Evolutionary conservation across 2,113 vertebrate genomes (phyloP), one percentile per base, ranked within the genome.

Genomic region (Ondatra zibethicus): DNA sequence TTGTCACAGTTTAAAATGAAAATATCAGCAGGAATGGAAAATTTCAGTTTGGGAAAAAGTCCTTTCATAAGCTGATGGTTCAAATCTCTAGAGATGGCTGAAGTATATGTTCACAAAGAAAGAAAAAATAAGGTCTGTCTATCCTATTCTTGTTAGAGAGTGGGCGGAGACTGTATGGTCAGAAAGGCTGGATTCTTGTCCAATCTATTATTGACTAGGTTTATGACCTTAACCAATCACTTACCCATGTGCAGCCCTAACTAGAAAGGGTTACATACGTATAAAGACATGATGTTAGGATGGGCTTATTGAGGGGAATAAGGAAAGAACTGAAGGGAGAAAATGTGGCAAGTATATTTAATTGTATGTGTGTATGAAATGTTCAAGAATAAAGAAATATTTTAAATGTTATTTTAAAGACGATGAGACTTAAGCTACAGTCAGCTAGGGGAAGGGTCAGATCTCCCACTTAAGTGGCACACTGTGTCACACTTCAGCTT

Each of bases 1-100:
- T n/a, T 80, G 7, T 85, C 12, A 72, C 12, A 85, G 80, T 81
- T 88, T 47, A 45, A 96, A 78, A 16, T 86, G 72, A 96, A 93
- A 61, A 19, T 72, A 3, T 39, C 39, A 78, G 0, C 58, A 89
- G 61, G 36, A 76, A 42, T 73, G 61, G 36, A 88, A 90, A 92
- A 73, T 19, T 90, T 36, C 11, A 75, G 14, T 42, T 68, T 86
- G 91, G 47, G 2, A 94, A 93, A 75, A 87, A 63, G 4, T 76
- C 1, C 3, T 95, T 89, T 47, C 14, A 65, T 33, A 84, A 84
- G 14, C 16, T 61, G 23, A 29, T 86, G 45, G 29, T 45, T 81
- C 88, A 25, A 25, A 55, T 70, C 1, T 81, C 12, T 66, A 65
- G 33, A 92, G 13, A 78, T 19, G 55, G 61, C 47, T 84, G 16